Evolutionary conservation across 1,140 invertebrate genomes (phyloP), one percentile per base, ranked within the genome.

Genomic region (Gonioctena quinquepunctata): DNA sequence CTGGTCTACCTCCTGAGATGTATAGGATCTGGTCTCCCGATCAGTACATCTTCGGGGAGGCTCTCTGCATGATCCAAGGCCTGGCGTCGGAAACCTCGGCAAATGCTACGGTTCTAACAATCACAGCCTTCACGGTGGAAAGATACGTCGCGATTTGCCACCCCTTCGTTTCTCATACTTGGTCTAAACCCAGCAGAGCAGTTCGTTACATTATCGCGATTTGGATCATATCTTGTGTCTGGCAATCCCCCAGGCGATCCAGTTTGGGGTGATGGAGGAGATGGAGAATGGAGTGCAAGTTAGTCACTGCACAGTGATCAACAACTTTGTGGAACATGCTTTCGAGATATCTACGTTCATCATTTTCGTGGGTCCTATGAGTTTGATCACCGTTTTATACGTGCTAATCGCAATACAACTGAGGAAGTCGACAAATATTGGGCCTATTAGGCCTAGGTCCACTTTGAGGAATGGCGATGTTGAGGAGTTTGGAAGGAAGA

Each of bases 1-100:
- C 88, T 69, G 91, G 91, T 33, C 79, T 95, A 50, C 94, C 93
- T 0, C 89, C 92, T 50, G 94, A 96, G 77, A 85, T 94, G 48
- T 92, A 92, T 77, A 86, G 87, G 50, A 87, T 95, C n/a, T 96
- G 93, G 93, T 88, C 90, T 60, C 91, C 91, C 22, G 70, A 76
- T 21, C 73, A 90, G 0, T 93, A 92, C 84, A 80, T 88, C 25
- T 93, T 94, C 75, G 92, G 92, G 1, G 88, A 91, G 68, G 83
- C 84, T 1, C 91, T 93, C 80, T 94, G 92, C 79, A 84, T 92
- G 16, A 81, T 93, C 59, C 88, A 91, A 70, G 89, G 90, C 7
- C 88, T 92, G 63, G 86, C 91, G 2, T 88, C 90, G 1, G 93
- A 94, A 82, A 91, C 89, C 7, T 91, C 90, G 2, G 90, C 92